Evolutionary conservation across 92 coral and sea anemone genomes (phyloP), one percentile per base, ranked within the genome.

Genomic region (Diadumene lineata): DNA sequence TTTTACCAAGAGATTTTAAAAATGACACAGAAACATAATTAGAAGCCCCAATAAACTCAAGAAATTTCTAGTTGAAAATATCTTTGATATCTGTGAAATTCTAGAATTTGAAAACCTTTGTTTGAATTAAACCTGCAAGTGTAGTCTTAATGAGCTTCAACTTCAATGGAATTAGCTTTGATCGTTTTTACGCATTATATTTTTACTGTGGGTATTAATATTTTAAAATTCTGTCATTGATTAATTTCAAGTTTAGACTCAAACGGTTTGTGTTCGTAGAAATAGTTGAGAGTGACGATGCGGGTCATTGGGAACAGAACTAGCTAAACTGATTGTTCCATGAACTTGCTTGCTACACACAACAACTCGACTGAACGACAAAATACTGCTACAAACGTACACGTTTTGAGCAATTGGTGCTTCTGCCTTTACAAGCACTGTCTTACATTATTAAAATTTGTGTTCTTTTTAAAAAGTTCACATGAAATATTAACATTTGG

Each of bases 371-470:
- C 51, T 44, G 51, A 44, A 44, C 17, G 51, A n/a, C n/a, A 84
- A 43, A 68, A 78, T 56, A 44, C 76, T 31, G 43, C 68, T 67
- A 78, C 68, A 68, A 56, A 50, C 72, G 34, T 56, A 68, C 82
- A 56, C 75, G 63, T 4, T 46, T 46, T 55, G 64, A 79, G 33
- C 66, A 64, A 76, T 34, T 84, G 68, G 73, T 71, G 48, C 62
- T 68, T 64, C 56, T 69, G 66, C 81, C 75, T 79, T 67, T 82
- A 70, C 80, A 67, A 74, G 89, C 75, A 77, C 76, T 56, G 77
- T 81, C 74, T 88, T 90, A 87, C 96, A 90, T 90, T 72, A 91
- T 88, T 91, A 91, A 88, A 91, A 87, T 88, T 84, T 91, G 85
- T 88, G 90, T 86, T 77, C 84, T 81, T 88, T 62, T 85, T 87